Evolutionary conservation across 2,888 invertebrate species (phyloP).

Genomic region (Chalcis sispes): DNA sequence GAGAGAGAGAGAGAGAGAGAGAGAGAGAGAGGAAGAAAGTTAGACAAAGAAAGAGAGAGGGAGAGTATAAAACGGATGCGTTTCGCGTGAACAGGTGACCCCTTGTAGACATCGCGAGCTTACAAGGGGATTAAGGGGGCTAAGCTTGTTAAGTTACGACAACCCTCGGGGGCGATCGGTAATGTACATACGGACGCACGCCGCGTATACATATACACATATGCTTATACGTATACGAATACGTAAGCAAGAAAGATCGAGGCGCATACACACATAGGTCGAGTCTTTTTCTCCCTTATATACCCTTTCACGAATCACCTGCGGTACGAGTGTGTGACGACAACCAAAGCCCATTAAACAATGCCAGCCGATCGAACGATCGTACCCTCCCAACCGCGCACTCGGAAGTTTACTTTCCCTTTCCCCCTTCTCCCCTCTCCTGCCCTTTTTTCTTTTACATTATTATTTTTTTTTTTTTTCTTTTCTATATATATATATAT

Average conservation of each 20-base stretch:
- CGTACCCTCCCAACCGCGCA: no score
- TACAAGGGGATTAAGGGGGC: slow-evolving; percentile 75
- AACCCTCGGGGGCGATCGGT: no score
- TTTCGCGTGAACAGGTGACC: slow-evolving; percentile 76
- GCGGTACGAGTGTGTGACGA: slow-evolving; percentile 29
- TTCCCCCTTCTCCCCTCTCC: neutral
- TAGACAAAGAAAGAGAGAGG: neutral
- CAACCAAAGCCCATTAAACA: slow-evolving; percentile 54
- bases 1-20: neutral
- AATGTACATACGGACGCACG: no score
- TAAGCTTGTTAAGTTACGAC: slow-evolving; percentile 76
- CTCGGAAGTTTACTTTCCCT: no score
- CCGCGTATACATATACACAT: no score
- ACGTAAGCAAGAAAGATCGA: no score
- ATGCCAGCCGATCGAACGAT: slow-evolving; percentile 48
- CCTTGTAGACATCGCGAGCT: slow-evolving; percentile 76
- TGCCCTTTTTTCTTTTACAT: slow-evolving; percentile 1
- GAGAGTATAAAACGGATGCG: slow-evolving; percentile 70
- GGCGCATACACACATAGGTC: no score
- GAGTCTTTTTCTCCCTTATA: no score
- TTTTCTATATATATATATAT: no score
- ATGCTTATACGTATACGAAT: no score
- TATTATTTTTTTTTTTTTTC: no score
- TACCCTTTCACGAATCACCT: no score
- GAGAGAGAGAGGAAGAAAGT: neutral